Base-by-base conservation (phyloP, 2,888 invertebrate species). In the Andrena haemorrhoa region DNA sequence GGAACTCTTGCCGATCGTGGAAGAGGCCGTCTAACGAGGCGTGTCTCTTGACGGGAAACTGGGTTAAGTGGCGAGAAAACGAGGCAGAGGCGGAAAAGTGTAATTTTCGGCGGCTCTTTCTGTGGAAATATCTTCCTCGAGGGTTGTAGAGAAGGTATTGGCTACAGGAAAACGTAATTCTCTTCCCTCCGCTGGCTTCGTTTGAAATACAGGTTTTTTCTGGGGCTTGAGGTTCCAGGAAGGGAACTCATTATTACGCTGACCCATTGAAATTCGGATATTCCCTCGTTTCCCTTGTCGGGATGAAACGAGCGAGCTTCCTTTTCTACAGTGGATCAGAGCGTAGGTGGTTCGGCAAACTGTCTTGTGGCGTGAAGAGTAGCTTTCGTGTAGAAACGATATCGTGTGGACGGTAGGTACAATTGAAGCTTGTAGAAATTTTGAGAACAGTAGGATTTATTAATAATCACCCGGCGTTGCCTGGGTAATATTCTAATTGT, bases 61-160 rank as follows among this genome's bases (percentile, higher is more conserved):
- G 70, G 82, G 80, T 80, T 80, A 73, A 80, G 80, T 60, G 73
- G 73, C 65, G 82, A 65, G 64, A 76, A 76, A 80, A 83, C 76
- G 76, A 80, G 60, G 60, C 68, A 51, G 12, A n/a, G 73, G 31
- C 75, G 73, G 82, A 76, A 80, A 76, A 73, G 68, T 69, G 82
- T 80, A 83, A 80, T 80, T 83, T 80, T 83, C 60, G 74, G 74
- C 64, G 26, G 66, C 31, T 70, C 63, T 74, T 79, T 79, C 69
- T 20, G 49, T 56, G 77, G 64, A 70, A 76, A 79, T 70, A 78
- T 79, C 71, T 47, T 65, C 29, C 65, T 71, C 66, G 53, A 33
- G 61, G 61, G 33, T 61, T 31, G 65, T 33, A 20, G 31, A 79
- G 69, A 26, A 41, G 60, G 41, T 79, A 79, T 79, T 65, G 70